phyloP scores from a whole-genome alignment of 2,797 vertebrate species.

The Sebastes vulpes region DNA sequence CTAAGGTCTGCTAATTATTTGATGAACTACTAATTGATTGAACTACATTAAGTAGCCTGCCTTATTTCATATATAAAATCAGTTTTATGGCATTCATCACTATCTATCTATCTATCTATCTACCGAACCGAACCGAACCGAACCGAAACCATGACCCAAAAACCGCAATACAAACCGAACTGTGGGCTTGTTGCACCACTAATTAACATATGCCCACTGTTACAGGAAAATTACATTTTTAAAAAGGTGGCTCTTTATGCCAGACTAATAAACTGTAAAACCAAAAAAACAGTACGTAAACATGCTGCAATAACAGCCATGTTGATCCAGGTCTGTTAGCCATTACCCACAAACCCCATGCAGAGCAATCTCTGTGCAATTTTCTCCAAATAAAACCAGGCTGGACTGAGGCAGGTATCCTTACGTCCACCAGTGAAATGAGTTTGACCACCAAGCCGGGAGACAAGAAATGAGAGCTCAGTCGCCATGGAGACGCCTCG shows the following conservation, averaged over 20 bases:
- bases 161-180: too few species aligned
- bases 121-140: too few species aligned
- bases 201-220: not conserved
- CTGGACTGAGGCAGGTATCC: slow-evolving; percentile 15
- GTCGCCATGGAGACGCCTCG: slow-evolving; percentile 67
- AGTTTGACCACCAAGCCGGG: slow-evolving; percentile 41
- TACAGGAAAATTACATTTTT: too few species aligned
- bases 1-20: too few species aligned
- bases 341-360: not conserved
- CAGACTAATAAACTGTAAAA: not conserved
- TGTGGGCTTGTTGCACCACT: too few species aligned
- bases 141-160: too few species aligned
- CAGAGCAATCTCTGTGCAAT: not conserved
- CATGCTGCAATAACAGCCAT: not conserved
- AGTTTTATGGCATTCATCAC: too few species aligned
- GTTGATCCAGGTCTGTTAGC: not conserved
- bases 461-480: slow-evolving; percentile 41
- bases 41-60: too few species aligned
- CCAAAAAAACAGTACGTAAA: too few species aligned
- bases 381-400: not conserved
- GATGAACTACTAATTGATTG: too few species aligned
- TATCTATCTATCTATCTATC: too few species aligned
- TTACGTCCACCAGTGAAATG: slow-evolving; percentile 9
- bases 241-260: not conserved
- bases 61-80: too few species aligned